phyloP scores from a whole-genome alignment of 2,113 vertebrate species.

The Lepus americanus region DNA sequence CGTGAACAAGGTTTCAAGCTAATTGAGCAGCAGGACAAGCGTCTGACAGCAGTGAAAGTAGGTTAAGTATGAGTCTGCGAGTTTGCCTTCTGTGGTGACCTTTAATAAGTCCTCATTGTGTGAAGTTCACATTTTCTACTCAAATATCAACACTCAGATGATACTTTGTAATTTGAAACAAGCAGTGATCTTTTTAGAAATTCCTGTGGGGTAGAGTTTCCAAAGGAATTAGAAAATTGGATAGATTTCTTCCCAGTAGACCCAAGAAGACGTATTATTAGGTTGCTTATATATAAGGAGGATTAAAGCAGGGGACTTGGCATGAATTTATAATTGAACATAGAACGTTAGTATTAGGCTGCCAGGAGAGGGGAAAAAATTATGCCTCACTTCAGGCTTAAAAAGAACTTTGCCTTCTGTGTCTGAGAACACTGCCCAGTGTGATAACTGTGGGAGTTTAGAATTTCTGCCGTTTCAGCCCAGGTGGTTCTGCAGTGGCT shows the following conservation, averaged over 20 bases:
- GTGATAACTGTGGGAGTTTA: not conserved
- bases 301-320: not conserved
- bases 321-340: slow-evolving; percentile 8
- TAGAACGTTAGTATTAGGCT: not conserved
- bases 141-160: slow-evolving; percentile 2
- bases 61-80: slow-evolving; percentile 34
- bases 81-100: slow-evolving; percentile 23
- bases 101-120: not conserved
- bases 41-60: slow-evolving; percentile 75
- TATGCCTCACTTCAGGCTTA: not conserved
- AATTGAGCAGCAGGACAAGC: slow-evolving; percentile 39
- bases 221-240: not conserved
- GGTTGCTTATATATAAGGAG: not conserved
- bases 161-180: slow-evolving; percentile 12
- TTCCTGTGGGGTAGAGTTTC: not conserved
- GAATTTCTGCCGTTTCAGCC: not conserved
- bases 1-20: slow-evolving; percentile 65
- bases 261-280: not conserved
- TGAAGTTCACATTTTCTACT: slow-evolving; percentile 40
- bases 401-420: not conserved
- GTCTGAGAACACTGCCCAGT: not conserved
- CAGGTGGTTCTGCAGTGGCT: not conserved
- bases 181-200: slow-evolving; percentile 4
- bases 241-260: not conserved
- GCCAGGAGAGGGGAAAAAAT: not conserved